Evolutionary conservation across 2,888 invertebrate genomes (phyloP), one percentile per base, ranked within the genome.

Genomic region (Stenchaetothrips biformis): DNA sequence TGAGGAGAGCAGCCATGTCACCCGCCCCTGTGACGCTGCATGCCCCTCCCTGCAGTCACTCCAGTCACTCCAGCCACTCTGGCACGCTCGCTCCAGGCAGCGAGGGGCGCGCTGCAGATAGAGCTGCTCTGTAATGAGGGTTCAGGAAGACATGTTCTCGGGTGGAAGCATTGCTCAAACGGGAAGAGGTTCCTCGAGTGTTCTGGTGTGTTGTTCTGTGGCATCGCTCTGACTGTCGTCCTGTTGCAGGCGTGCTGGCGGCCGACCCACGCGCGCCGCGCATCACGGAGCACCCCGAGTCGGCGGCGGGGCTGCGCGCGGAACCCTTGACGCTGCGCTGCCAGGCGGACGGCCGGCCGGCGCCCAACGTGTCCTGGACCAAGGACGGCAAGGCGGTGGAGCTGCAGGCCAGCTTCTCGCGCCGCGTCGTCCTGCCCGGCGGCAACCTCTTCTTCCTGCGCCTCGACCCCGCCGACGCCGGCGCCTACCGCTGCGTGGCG

Each of bases 281-380:
- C 48, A 80, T 80, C 48, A 80, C 77, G 16, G 80, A 80, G 77
- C 80, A 80, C 77, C 80, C 80, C 21, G 49, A 21, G 48, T 77
- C 74, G 48, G 78, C 78, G 78, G 53, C 77, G 25, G 80, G 80
- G 62, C 81, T 80, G 77, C 77, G 77, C 21, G 47, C 48, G 74
- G 79, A 77, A 77, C 79, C 77, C n/a, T 77, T 74, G 18, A 77
- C 49, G 79, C 77, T 79, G 48, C n/a, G 78, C 47, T 79, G 79
- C 81, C 21, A 77, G 27, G 79, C 79, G 27, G 67, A 79, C 80
- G 81, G 79, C 37, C 48, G 27, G 37, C 79, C 79, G 7, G 81
- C 67, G n/a, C 78, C 80, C n/a, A 47, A 49, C 62, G 62, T 79
- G 47, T 8, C 25, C 25, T 74, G 67, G 67, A 74, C 67, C 67